These are phyloP conservation scores for Penaeus monodon DNA, from an alignment of 2,888 invertebrate species.

Conservation along the genomic window DNA sequence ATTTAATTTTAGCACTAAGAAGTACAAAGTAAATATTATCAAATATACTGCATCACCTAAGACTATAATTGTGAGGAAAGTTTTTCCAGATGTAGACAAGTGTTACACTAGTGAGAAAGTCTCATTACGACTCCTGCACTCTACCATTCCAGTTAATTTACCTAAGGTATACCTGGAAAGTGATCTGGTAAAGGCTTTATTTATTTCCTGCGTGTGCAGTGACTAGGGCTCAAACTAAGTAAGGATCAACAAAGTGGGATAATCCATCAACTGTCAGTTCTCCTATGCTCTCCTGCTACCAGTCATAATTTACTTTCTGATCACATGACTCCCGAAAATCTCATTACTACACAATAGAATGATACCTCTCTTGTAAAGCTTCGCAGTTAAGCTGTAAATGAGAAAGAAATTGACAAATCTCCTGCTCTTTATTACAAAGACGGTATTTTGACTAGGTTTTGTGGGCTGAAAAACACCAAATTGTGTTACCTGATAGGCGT, in stretches of 20 bases:
- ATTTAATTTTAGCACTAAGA: background rate
- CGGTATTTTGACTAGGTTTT: background rate
- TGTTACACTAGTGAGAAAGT: background rate
- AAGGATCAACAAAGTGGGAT: no score
- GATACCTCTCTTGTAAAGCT: background rate
- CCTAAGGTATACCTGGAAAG: background rate
- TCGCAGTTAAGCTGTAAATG: background rate
- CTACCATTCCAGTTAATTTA: background rate
- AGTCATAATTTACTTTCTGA: no score
- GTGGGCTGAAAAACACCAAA: no score
- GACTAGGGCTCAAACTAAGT: no score
- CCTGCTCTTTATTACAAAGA: background rate
- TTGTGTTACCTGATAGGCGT: no score
- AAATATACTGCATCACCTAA: slow-evolving; percentile 1
- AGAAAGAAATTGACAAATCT: background rate
- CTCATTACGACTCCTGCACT: background rate
- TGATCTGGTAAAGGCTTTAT: background rate
- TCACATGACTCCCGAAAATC: no score
- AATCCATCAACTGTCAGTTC: no score
- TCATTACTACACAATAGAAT: no score
- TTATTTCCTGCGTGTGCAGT: background rate
- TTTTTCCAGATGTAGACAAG: background rate
- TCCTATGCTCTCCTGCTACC: no score
- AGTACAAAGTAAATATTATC: background rate
- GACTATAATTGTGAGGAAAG: background rate